Base-by-base conservation (phyloP, 2,113 vertebrate species). In the Lepus timidus region DNA sequence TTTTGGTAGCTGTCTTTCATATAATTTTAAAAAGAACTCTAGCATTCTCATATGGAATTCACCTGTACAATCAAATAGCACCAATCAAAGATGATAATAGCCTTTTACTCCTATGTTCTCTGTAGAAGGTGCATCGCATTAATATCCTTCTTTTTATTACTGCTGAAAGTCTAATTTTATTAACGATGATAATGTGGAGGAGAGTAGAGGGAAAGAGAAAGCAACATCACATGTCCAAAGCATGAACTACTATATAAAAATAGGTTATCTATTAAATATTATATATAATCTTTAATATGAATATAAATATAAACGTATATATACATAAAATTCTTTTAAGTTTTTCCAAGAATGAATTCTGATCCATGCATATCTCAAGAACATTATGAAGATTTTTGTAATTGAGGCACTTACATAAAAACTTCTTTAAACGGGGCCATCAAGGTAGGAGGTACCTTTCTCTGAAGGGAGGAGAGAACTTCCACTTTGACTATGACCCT, bases 1-100 rank as follows among this genome's bases (percentile, higher is more conserved):
- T 90, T 96, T 96, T 64, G 64, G 44, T 82, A 84, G 6, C 36
- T 94, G 9, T 68, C 73, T 96, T 91, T 89, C 71, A 9, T 29
- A 36, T 52, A 91, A 70, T 22, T 55, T 89, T 91, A 49, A 67
- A 86, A 52, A 4, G 27, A 1, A 23, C 29, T 76, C 52, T 52
- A 19, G 70, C 27, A 39, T 91, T 89, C 44, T 85, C 22, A 93
- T 67, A n/a, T n/a, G 11, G 52, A 83, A 62, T 31, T 85, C 52
- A 90, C 4, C 10, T 19, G 27, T 85, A 36, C 80, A 94, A 95
- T 90, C 74, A 93, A 96, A 94, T 81, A 85, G 65, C 49, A 62
- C 29, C n/a, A 61, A 88, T 93, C 58, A 68, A 71, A 91, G 27
- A 68, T 33, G 61, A 81, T 88, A 89, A 89, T 81, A 90, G 14